These are phyloP conservation scores for Trachymyrmex cornetzi DNA, from an alignment of 1,140 invertebrate genomes.

Conservation along the genomic window DNA sequence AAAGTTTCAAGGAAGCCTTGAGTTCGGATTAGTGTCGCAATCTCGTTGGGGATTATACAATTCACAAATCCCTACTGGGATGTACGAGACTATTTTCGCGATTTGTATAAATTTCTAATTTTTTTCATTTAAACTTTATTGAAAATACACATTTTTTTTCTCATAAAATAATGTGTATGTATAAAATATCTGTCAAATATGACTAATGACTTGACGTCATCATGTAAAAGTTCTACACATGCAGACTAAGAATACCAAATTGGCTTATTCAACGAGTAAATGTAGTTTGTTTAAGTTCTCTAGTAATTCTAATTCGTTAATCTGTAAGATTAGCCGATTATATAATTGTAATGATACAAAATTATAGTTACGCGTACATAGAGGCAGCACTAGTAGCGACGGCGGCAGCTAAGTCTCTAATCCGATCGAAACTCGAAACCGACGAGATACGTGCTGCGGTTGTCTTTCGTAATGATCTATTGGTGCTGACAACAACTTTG, in stretches of 20 bases:
- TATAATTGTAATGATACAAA: conserved; percentile 14
- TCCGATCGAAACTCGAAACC: conserved; percentile 48
- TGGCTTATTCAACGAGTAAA: not conserved
- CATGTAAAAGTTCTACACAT: not conserved
- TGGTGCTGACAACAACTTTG: conserved; percentile 42
- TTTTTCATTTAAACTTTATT: not conserved
- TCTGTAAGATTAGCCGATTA: conserved; percentile 12
- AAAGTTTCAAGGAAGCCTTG: conserved; percentile 50
- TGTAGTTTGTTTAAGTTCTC: not conserved
- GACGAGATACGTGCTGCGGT: conserved; percentile 34
- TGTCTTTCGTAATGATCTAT: conserved; percentile 55
- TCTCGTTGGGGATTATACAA: conserved; percentile 19
- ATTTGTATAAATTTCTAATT: not conserved
- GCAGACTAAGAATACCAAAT: not conserved
- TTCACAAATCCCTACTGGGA: not conserved
- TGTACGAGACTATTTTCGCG: not conserved
- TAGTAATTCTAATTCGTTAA: not conserved
- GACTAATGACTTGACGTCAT: not conserved
- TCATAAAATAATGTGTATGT: not conserved
- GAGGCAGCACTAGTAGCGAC: not conserved
- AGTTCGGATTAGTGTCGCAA: conserved; percentile 49
- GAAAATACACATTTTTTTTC: not conserved
- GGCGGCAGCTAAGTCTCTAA: not conserved
- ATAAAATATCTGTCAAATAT: not conserved
- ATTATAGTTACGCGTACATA: conserved; percentile 28